Evolutionary conservation across 1,140 invertebrate genomes (phyloP).

Genomic region (Bradysia coprophila): DNA sequence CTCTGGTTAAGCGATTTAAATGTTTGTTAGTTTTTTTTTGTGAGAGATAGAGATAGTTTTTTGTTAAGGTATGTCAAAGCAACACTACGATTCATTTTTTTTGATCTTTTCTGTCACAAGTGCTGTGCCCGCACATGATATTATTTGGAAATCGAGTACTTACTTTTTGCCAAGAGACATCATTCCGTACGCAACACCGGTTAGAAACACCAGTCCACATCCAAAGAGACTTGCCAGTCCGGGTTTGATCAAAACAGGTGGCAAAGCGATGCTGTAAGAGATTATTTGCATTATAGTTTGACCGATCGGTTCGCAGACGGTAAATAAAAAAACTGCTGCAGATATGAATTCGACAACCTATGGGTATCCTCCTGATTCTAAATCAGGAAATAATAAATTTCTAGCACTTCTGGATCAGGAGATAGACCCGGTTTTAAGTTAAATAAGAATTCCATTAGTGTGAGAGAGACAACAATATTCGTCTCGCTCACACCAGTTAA

Average conservation of each 20-base stretch:
- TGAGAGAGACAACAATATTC: too few species aligned
- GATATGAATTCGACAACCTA: too few species aligned
- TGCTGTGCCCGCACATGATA: not conserved
- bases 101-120: not conserved
- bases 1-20: too few species aligned
- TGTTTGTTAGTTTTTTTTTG: constrained; percentile 3
- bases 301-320: not conserved
- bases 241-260: constrained; percentile 61
- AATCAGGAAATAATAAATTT: not conserved
- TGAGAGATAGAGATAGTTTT: too few species aligned
- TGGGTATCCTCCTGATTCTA: not conserved
- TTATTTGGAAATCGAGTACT: constrained; percentile 29
- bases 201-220: constrained; percentile 69
- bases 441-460: too few species aligned
- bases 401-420: too few species aligned
- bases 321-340: too few species aligned
- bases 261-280: constrained; percentile 47
- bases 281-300: constrained; percentile 6
- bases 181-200: constrained; percentile 80
- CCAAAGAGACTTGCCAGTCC: constrained; percentile 63
- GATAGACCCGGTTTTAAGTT: too few species aligned
- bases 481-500: too few species aligned
- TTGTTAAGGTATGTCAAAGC: too few species aligned
- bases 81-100: not conserved
- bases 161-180: constrained; percentile 86